A percentile compares a stretch with the other conserved stretches of the same genome.
Conservation (phyloP, 2,113 vertebrate genomes). For the Dolichotis patagonum region DNA sequence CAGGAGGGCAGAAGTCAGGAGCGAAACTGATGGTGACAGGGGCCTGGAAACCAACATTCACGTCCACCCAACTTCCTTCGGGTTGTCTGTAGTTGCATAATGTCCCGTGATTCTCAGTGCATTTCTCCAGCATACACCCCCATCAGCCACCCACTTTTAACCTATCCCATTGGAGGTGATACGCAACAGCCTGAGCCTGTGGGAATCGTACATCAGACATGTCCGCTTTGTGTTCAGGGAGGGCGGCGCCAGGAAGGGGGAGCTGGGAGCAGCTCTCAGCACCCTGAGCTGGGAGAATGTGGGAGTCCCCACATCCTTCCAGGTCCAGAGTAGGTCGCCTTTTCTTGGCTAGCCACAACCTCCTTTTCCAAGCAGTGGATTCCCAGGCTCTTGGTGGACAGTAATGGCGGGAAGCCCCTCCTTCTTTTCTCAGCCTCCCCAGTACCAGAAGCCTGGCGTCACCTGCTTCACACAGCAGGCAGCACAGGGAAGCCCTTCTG, state of each 20-base stretch:
- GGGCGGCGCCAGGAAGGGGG: background rate
- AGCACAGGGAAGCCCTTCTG: background rate
- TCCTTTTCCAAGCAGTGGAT: background rate
- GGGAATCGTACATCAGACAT: background rate
- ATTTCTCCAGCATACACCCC: background rate
- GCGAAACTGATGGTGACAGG: background rate
- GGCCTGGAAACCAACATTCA: background rate
- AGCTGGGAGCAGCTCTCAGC: background rate
- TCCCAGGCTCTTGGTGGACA: background rate
- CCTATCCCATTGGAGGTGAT: background rate
- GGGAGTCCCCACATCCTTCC: background rate
- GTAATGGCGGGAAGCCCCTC: background rate
- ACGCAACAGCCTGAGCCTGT: background rate
- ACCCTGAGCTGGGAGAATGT: background rate
- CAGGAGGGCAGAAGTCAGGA: background rate
- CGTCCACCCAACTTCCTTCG: background rate
- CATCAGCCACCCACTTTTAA: background rate
- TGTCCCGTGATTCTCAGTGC: background rate
- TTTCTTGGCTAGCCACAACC: background rate
- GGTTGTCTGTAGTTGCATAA: background rate
- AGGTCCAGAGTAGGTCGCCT: background rate
- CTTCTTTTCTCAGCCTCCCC: background rate
- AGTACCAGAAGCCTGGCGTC: background rate
- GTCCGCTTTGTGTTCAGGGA: background rate
- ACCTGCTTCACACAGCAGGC: background rate